Percentiles rank a stretch among this genome's conserved stretches.
Evolutionary conservation across 1,140 invertebrate genomes (phyloP).

Genomic region (Habropoda laboriosa): DNA sequence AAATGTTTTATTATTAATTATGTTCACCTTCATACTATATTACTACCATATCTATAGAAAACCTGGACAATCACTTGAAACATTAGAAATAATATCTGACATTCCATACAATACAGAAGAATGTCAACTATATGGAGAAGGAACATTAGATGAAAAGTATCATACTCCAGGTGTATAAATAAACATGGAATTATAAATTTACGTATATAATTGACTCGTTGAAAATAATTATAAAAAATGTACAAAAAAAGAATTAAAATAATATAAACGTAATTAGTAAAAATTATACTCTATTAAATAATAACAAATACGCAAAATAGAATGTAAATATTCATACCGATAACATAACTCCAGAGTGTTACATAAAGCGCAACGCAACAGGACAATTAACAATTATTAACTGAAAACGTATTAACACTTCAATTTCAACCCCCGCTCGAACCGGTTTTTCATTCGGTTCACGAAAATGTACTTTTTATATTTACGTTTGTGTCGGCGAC

Average conservation of each 20-base stretch:
- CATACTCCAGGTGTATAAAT: constrained; percentile 14
- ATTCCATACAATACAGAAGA: constrained; percentile 25
- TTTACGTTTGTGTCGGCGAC: too few relatives aligned
- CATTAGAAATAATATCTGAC: constrained; percentile 35
- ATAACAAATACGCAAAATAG: not conserved
- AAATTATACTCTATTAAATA: not conserved
- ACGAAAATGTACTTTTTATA: not conserved
- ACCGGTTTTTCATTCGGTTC: not conserved
- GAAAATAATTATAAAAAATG: not conserved
- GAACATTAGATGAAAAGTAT: constrained; percentile 47
- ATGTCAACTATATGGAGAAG: constrained; percentile 42
- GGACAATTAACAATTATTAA: not conserved
- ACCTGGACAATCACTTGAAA: constrained; percentile 2
- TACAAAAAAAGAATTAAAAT: not conserved
- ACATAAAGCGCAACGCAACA: not conserved
- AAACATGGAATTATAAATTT: not conserved
- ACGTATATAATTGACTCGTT: not conserved
- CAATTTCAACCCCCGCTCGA: not conserved
- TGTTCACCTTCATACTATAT: not conserved
- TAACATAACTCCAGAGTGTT: not conserved
- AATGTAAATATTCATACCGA: constrained; percentile 11
- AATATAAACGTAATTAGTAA: not conserved
- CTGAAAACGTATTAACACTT: not conserved
- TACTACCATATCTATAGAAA: constrained; percentile 8
- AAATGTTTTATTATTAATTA: not conserved